A percentile compares a stretch with the other conserved stretches of the same genome.
These are phyloP conservation scores for Cyphomyrmex costatus DNA, from an alignment of 1,140 invertebrate genomes.

Conservation along the genomic window DNA sequence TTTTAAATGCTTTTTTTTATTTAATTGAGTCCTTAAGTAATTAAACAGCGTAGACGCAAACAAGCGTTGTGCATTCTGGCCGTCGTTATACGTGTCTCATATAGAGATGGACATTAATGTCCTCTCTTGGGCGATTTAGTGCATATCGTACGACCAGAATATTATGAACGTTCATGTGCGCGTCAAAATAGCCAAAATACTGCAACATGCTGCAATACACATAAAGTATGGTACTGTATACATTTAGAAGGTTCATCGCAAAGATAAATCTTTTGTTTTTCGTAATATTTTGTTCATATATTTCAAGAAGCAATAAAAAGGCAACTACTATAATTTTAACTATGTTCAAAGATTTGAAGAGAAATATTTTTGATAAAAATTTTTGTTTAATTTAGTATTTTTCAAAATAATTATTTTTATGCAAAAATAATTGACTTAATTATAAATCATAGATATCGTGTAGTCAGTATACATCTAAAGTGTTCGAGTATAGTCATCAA, in stretches of 20 bases:
- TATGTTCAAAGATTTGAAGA: neutral
- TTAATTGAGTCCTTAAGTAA: constrained; percentile 19
- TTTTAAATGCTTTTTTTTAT: constrained; percentile 1
- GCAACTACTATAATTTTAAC: neutral
- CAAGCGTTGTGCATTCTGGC: neutral
- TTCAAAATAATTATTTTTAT: neutral
- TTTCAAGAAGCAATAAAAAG: neutral
- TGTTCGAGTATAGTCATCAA: neutral
- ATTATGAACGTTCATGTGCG: constrained; percentile 44
- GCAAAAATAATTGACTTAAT: neutral
- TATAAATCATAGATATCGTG: neutral
- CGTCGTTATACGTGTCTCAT: constrained; percentile 25
- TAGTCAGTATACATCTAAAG: neutral
- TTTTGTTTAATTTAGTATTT: neutral
- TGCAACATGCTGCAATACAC: neutral
- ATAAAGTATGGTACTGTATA: neutral
- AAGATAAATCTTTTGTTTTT: neutral
- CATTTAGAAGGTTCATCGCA: constrained; percentile 6
- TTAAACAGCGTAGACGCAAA: constrained; percentile 35
- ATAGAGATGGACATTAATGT: constrained; percentile 55
- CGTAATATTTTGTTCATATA: neutral
- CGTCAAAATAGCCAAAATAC: constrained; percentile 33
- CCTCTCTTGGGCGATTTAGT: constrained; percentile 53
- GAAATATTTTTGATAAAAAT: neutral
- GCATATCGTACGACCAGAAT: constrained; percentile 50